A percentile compares a stretch with the other conserved stretches of the same genome.
These are phyloP conservation scores for Plebejus melissa DNA, from an alignment of 2,888 invertebrate genomes.

Conservation along the genomic window DNA sequence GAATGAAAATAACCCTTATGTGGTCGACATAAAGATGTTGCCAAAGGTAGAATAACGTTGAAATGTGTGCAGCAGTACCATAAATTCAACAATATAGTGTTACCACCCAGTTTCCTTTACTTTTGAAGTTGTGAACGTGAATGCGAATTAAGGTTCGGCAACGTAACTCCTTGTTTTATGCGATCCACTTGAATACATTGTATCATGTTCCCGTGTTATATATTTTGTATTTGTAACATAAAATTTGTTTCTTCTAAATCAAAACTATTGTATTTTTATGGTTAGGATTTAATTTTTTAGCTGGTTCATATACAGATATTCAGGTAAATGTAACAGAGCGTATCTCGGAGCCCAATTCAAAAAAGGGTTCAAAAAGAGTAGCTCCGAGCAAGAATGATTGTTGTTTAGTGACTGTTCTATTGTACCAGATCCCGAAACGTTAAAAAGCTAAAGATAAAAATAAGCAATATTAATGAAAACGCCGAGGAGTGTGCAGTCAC, in stretches of 20 bases:
- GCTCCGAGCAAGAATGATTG: background rate
- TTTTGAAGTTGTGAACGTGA: conserved; percentile 17
- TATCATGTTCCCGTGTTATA: background rate
- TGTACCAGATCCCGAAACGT: background rate
- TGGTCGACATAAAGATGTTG: background rate
- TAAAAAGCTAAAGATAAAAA: background rate
- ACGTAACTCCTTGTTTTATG: background rate
- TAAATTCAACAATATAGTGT: conserved; percentile 73
- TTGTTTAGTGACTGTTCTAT: conserved; percentile 3
- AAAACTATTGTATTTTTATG: background rate
- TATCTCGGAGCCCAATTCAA: background rate
- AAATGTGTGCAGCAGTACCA: conserved; percentile 53
- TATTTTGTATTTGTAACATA: background rate
- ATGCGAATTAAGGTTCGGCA: conserved; percentile 15
- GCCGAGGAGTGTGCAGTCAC: background rate
- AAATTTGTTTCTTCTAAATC: background rate
- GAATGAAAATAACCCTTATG: background rate
- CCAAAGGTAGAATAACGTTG: no score
- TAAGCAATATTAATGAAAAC: conserved; percentile 16
- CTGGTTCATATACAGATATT: background rate
- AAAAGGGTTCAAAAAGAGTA: background rate
- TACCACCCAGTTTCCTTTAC: conserved; percentile 69
- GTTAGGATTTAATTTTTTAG: background rate
- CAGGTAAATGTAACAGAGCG: background rate
- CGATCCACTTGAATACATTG: conserved; percentile 3